Evolutionary conservation across 2,888 invertebrate species (phyloP).

Genomic region (Noctua comes): DNA sequence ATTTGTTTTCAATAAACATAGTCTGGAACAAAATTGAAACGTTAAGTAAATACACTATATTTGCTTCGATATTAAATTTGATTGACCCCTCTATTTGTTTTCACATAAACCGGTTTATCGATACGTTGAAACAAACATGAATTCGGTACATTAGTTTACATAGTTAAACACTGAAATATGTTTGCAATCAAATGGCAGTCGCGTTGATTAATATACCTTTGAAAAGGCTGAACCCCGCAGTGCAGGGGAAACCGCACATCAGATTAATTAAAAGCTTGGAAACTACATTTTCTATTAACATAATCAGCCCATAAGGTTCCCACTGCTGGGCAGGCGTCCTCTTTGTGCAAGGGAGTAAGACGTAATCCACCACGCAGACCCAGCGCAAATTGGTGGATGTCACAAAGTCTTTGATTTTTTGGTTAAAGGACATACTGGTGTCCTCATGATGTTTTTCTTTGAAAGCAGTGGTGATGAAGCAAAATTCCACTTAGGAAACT

Average conservation of each 20-base stretch:
- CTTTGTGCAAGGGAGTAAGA: no score
- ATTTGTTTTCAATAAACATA: constrained; percentile 32
- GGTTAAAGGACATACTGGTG: no score
- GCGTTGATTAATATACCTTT: constrained; percentile 16
- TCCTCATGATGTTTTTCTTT: no score
- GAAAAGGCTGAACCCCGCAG: not conserved
- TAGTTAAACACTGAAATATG: constrained; percentile 32
- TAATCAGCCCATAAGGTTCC: not conserved
- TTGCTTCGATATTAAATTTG: constrained; percentile 34
- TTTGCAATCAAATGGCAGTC: constrained; percentile 39
- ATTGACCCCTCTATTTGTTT: constrained; percentile 34
- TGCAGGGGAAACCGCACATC: not conserved
- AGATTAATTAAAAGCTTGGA: not conserved
- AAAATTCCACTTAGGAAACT: no score
- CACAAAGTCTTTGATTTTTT: no score
- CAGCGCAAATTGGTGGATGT: no score
- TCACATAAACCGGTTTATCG: constrained; percentile 19
- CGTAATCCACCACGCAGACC: not conserved
- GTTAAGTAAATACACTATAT: constrained; percentile 23
- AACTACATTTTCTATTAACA: not conserved
- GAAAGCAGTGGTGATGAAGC: no score
- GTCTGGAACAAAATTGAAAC: constrained; percentile 6
- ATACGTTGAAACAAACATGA: constrained; percentile 30
- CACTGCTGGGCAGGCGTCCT: not conserved
- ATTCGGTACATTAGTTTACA: constrained; percentile 22